Conservation (phyloP, 2,888 invertebrate genomes). For the Imbricaverruca yamaguchii region DNA sequence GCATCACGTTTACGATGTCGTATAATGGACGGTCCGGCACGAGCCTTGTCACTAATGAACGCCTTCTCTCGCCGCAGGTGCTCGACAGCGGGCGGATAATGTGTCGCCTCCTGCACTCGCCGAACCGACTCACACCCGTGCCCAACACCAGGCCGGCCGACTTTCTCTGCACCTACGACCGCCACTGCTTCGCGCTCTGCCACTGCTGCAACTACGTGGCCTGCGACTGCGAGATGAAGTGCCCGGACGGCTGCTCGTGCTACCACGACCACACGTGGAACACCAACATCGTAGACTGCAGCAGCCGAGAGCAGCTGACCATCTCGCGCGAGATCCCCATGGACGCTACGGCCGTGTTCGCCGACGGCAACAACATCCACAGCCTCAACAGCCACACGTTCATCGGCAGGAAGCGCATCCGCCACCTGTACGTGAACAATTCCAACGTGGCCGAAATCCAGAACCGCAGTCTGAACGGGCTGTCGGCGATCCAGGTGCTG, state of each 20-base stretch:
- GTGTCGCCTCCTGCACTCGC: slow-evolving; percentile 12
- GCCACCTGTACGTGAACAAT: slow-evolving; percentile 77
- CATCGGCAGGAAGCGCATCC: slow-evolving; percentile 81
- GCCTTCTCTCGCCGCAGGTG: slow-evolving; percentile 30
- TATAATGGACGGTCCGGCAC: background rate
- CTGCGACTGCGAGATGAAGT: slow-evolving; percentile 96
- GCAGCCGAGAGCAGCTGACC: slow-evolving; percentile 66
- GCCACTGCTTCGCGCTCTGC: slow-evolving; percentile 87
- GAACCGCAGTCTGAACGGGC: slow-evolving; percentile 84
- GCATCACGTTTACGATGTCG: background rate
- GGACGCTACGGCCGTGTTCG: slow-evolving; percentile 90
- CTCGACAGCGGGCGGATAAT: slow-evolving; percentile 37
- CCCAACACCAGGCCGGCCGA: slow-evolving; percentile 54
- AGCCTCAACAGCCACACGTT: slow-evolving; percentile 81
- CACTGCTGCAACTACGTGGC: slow-evolving; percentile 95
- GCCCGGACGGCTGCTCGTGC: slow-evolving; percentile 87
- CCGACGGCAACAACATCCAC: slow-evolving; percentile 84
- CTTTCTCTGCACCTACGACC: slow-evolving; percentile 85
- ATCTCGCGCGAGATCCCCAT: slow-evolving; percentile 82
- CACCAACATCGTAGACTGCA: slow-evolving; percentile 87
- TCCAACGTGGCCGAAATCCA: slow-evolving; percentile 75
- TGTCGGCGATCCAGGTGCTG: slow-evolving; percentile 66
- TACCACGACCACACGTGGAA: slow-evolving; percentile 92
- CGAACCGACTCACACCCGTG: slow-evolving; percentile 1
- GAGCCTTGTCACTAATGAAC: background rate